phyloP scores from a whole-genome alignment of 2,113 vertebrate species.

The Danio rerio region GRCz12tu NC_133178.1:24844001-24844500 shows the following conservation, averaged over 20 bases:
- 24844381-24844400: background rate
- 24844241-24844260: background rate
- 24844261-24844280: background rate
- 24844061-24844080: too few relatives aligned
- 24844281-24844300: background rate
- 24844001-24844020: background rate
- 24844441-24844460: background rate
- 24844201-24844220: background rate
- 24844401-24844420: background rate
- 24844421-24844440: background rate
- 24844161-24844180: background rate
- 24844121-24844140: too few relatives aligned
- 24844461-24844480: background rate
- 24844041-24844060: too few relatives aligned
- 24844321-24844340: background rate
- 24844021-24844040: too few relatives aligned
- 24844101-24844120: too few relatives aligned
- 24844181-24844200: background rate
- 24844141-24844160: background rate
- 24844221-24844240: background rate
- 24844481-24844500: conserved; percentile 12
- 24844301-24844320: background rate
- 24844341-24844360: background rate
- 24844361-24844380: too few relatives aligned
- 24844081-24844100: too few relatives aligned